phyloP scores from a whole-genome alignment of 2,888 invertebrate species.

The Trachelus troglodyta region DNA sequence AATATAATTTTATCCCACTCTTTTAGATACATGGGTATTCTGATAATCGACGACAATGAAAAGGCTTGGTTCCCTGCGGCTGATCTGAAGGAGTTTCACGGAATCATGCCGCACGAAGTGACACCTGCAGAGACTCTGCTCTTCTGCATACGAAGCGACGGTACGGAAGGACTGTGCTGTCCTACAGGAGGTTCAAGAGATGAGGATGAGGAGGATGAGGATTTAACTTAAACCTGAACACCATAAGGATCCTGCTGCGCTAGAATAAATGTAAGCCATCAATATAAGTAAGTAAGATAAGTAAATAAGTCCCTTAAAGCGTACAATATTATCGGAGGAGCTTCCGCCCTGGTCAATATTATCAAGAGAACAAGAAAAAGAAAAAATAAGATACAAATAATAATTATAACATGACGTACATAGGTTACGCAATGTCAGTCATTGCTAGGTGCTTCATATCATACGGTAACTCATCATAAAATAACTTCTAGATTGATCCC shows the following conservation, averaged over 20 bases:
- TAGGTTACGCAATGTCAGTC: not conserved
- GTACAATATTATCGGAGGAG: not conserved
- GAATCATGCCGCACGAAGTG: conserved; percentile 86
- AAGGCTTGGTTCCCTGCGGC: conserved; percentile 93
- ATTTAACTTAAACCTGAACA: conserved; percentile 42
- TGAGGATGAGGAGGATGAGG: conserved; percentile 65
- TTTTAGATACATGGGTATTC: conserved; percentile 79
- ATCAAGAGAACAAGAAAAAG: not conserved
- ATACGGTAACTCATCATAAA: not conserved
- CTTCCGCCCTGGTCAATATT: not conserved
- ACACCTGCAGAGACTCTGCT: conserved; percentile 81
- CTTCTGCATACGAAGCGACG: conserved; percentile 87
- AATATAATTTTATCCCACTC: conserved; percentile 3
- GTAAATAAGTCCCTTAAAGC: not conserved
- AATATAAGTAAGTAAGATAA: not conserved
- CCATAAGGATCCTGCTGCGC: not conserved
- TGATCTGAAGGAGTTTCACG: conserved; percentile 89
- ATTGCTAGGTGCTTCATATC: not conserved
- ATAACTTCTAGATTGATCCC: not conserved
- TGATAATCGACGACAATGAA: conserved; percentile 87
- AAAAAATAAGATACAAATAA: not conserved
- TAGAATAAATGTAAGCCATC: not conserved
- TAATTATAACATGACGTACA: not conserved
- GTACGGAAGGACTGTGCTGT: conserved; percentile 86
- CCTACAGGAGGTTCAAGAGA: conserved; percentile 73